Percentiles rank a stretch among this genome's conserved stretches.
These are phyloP conservation scores for Petromus typicus DNA, from an alignment of 2,113 vertebrate species.

Conservation along the genomic window DNA sequence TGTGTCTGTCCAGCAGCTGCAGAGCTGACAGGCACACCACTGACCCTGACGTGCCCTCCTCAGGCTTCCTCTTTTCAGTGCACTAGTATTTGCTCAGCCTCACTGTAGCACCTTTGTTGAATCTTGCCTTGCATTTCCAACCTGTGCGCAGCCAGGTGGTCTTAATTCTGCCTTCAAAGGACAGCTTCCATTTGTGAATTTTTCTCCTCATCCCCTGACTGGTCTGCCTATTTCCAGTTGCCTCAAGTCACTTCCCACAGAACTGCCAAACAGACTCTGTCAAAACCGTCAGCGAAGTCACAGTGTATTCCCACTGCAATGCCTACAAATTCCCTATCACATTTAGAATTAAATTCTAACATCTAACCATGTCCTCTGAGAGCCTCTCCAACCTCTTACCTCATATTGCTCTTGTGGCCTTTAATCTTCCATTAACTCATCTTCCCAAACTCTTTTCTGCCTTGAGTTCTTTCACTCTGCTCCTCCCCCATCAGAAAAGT, in stretches of 20 bases:
- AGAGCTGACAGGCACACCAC: background rate
- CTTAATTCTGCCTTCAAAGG: background rate
- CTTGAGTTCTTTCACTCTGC: background rate
- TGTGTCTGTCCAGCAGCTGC: background rate
- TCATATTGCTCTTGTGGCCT: background rate
- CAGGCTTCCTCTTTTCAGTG: background rate
- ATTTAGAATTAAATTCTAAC: background rate
- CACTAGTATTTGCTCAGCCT: background rate
- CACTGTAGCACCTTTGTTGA: background rate
- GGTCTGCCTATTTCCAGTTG: background rate
- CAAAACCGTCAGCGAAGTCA: background rate
- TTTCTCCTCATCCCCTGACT: background rate
- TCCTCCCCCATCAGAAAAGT: background rate
- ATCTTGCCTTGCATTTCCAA: background rate
- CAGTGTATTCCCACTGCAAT: background rate
- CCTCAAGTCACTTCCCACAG: background rate
- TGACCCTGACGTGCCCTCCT: fast-evolving
- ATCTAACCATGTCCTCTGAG: background rate
- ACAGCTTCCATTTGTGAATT: background rate
- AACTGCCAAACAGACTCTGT: background rate
- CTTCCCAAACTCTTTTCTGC: background rate
- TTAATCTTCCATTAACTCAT: background rate
- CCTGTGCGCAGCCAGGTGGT: fast-evolving
- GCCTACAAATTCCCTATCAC: background rate
- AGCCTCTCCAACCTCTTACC: background rate